A percentile compares a stretch with the other conserved stretches of the same genome.
These are phyloP conservation scores for Apteryx owenii DNA, from an alignment of 2,113 vertebrate genomes.

Conservation along the genomic window DNA sequence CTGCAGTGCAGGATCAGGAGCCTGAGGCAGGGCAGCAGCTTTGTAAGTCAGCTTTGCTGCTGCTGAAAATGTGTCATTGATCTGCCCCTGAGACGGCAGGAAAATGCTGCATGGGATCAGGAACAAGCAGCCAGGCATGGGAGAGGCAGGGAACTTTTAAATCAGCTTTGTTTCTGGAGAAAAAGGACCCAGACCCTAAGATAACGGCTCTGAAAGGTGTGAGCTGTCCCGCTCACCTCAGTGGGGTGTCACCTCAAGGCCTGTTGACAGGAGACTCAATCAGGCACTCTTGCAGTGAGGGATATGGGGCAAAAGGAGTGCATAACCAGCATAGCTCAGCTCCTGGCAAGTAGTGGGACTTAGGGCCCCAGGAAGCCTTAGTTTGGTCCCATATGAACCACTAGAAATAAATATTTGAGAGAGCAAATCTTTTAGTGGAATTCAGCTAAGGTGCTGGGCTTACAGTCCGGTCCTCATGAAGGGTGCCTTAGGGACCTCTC, in stretches of 20 bases:
- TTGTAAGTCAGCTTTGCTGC: neutral
- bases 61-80: neutral
- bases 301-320: neutral
- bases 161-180: neutral
- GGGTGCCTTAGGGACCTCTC: neutral
- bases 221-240: neutral
- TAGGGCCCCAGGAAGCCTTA: neutral
- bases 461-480: neutral
- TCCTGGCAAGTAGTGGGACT: neutral
- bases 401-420: neutral
- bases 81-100: neutral
- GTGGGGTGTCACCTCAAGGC: neutral
- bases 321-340: neutral
- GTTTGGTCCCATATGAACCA: neutral
- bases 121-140: neutral
- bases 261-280: neutral
- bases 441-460: neutral
- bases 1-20: neutral
- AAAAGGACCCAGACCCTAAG: neutral
- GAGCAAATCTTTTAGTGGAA: neutral
- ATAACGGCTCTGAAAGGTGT: neutral
- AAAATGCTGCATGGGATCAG: neutral
- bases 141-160: neutral
- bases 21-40: neutral
- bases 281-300: neutral